Evolutionary conservation across 2,797 vertebrate genomes (phyloP).

Genomic region (Calcarius lapponicus): DNA sequence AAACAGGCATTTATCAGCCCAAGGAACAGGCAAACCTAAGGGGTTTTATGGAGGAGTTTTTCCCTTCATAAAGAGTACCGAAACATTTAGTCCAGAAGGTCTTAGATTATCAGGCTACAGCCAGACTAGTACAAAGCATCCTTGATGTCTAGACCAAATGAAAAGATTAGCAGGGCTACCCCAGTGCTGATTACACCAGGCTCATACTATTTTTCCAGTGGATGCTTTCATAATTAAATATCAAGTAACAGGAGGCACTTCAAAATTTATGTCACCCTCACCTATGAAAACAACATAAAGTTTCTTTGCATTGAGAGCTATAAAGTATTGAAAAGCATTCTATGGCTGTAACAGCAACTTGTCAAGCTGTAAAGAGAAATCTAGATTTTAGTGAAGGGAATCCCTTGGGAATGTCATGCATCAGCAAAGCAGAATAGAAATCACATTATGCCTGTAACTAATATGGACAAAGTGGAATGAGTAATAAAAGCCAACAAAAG

Average conservation of each 20-base stretch:
- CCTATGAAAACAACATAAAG: constrained; percentile 18
- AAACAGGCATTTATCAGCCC: background rate
- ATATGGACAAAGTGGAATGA: constrained; percentile 31
- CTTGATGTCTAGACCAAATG: constrained; percentile 46
- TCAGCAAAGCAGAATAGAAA: background rate
- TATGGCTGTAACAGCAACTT: background rate
- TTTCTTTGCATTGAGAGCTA: background rate
- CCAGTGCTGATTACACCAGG: constrained; percentile 12
- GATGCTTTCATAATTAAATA: constrained; percentile 60
- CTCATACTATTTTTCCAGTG: constrained; percentile 15
- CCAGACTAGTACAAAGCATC: constrained; percentile 52
- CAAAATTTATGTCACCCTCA: constrained; percentile 26
- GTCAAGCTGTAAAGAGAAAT: background rate
- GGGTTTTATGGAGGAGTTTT: background rate
- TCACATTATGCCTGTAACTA: constrained; percentile 7
- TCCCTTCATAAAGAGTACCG: background rate
- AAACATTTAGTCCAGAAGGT: constrained; percentile 35
- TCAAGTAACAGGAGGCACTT: constrained; percentile 31
- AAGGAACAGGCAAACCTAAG: background rate
- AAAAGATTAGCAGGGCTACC: constrained; percentile 49
- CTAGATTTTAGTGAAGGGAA: background rate
- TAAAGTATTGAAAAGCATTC: background rate
- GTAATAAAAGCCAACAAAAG: constrained; percentile 42
- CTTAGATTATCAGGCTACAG: constrained; percentile 6
- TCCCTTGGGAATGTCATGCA: background rate